Base-by-base conservation (phyloP, 2,888 invertebrate species). In the Geotrupes spiniger region DNA sequence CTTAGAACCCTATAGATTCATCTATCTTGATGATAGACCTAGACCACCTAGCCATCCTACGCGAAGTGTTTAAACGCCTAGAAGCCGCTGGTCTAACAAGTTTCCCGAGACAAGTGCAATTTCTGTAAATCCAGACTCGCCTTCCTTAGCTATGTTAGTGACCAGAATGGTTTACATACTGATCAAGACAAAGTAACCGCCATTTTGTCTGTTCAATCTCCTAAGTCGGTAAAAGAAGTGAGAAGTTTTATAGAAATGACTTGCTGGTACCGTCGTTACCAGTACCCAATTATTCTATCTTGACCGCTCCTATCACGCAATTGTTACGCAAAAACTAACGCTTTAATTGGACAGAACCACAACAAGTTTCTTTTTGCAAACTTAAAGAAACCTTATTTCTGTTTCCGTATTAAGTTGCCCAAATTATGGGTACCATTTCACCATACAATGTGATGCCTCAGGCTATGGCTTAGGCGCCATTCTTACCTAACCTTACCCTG, bases 141-240 rank as follows among this genome's bases (percentile, higher is more conserved):
- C 16, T 64, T 57, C 48, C 36, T 63, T 4, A 64, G 63, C 2
- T 63, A 46, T 47, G 27, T 66, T 6, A 55, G 64, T 2, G 61
- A 58, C 46, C 27, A 28, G 1, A 10, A 53, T 28, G 60, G 60
- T 1, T 31, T 64, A 5, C 36, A 52, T 3, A 62, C 62, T 0
- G 59, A 63, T 42, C 61, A 61, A 1, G 59, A 58, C 2, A 64
- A 65, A 46, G 52, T 64, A 8, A 27, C 37, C 1, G 49, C 57
- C 6, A 62, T 63, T 47, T 40, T 59, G 2, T 56, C 59, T 45
- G 63, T 58, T 54, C 57, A 60, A 2, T 43, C 29, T 4, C 29
- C 29, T 4, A 29, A n/a, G 4, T 29, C 10, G 4, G 29, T 29
- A 10, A 6, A 4, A 11, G 40, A 40, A n/a, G 4, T 40, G 2